Evolutionary conservation across 2,888 invertebrate genomes (phyloP).

Genomic region (Hartigia nigra): DNA sequence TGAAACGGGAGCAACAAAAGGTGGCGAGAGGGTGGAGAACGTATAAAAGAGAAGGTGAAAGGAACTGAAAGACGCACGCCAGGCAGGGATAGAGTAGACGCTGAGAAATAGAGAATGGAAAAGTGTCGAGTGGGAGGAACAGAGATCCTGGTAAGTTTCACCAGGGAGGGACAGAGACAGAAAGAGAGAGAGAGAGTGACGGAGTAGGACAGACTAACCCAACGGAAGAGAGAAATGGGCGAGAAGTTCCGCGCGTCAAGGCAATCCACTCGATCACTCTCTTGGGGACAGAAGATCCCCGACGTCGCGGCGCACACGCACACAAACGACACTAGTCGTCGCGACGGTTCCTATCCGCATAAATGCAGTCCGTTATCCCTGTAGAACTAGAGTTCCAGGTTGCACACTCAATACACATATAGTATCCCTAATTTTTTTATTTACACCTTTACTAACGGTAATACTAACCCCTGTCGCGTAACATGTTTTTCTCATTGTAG

Average conservation of each 20-base stretch:
- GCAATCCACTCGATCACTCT: constrained; percentile 39
- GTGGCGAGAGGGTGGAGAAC: background rate
- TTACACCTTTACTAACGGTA: background rate
- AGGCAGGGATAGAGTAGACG: constrained; percentile 4
- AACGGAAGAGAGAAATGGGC: background rate
- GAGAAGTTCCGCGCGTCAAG: constrained; percentile 18
- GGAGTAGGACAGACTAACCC: constrained; percentile 1
- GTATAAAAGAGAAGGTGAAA: constrained; percentile 16
- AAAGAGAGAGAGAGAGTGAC: constrained; percentile 16
- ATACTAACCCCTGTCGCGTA: background rate
- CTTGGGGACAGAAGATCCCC: constrained; percentile 24
- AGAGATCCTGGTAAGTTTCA: background rate
- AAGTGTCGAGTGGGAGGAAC: background rate
- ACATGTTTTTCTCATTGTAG: background rate
- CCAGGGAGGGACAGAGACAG: constrained; percentile 18
- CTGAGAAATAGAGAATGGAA: constrained; percentile 5
- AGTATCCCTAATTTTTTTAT: background rate
- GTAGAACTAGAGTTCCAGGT: background rate
- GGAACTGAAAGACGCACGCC: constrained; percentile 6
- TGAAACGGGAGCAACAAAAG: no score
- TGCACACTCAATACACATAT: background rate
- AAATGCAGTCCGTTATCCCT: background rate
- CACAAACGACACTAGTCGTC: background rate
- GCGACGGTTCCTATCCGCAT: background rate
- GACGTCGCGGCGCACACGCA: constrained; percentile 4